Evolutionary conservation across 2,113 vertebrate genomes (phyloP).

Genomic region (Lipophrys pholis): DNA sequence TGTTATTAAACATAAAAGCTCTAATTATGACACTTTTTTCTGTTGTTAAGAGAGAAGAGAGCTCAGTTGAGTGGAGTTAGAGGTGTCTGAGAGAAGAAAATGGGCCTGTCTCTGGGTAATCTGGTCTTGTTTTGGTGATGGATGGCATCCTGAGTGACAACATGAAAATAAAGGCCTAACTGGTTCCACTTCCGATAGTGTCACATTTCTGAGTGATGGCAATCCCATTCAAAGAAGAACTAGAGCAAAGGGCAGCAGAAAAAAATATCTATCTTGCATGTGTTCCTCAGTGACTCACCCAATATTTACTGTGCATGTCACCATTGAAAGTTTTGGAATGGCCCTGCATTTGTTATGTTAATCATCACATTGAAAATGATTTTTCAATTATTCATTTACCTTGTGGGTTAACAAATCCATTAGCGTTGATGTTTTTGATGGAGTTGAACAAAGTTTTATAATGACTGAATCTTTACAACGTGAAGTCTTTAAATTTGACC

Average conservation of each 20-base stretch:
- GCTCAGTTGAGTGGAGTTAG: too few relatives aligned
- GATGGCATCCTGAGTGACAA: slow-evolving; percentile 3
- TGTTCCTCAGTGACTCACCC: neutral
- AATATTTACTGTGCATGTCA: slow-evolving; percentile 17
- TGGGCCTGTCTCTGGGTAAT: too few relatives aligned
- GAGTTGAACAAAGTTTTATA: too few relatives aligned
- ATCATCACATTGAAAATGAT: neutral
- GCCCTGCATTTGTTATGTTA: neutral
- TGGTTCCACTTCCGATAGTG: slow-evolving; percentile 34
- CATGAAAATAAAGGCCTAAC: slow-evolving; percentile 1
- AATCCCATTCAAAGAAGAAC: neutral
- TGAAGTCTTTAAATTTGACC: too few relatives aligned
- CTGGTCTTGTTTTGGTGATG: neutral
- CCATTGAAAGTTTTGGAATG: neutral
- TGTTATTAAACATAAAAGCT: too few relatives aligned
- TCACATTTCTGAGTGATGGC: slow-evolving; percentile 33
- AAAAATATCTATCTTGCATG: neutral
- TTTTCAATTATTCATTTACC: too few relatives aligned
- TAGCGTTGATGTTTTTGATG: too few relatives aligned
- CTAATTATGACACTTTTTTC: too few relatives aligned
- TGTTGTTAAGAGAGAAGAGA: too few relatives aligned
- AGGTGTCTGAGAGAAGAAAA: too few relatives aligned
- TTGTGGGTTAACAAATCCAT: too few relatives aligned
- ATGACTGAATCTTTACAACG: too few relatives aligned
- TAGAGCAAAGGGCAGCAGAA: slow-evolving; percentile 30